A percentile compares a stretch with the other conserved stretches of the same genome.
These are phyloP conservation scores for Muschampia plurimacula DNA, from an alignment of 2,888 invertebrate species.

Conservation along the genomic window DNA sequence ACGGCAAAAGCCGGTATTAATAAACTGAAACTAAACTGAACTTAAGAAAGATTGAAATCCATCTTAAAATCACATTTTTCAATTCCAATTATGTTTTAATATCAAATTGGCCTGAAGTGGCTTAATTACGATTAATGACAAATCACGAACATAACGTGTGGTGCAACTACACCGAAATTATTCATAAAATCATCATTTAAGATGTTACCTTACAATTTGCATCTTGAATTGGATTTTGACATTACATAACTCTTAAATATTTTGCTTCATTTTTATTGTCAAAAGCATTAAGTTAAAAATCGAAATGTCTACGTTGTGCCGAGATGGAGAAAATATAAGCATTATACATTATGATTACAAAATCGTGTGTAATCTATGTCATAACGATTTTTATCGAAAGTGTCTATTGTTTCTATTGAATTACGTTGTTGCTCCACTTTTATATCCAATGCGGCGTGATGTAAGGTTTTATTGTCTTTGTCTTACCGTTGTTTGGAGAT, in stretches of 20 bases:
- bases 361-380: slow-evolving; percentile 47
- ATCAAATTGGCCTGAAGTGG: too few species aligned
- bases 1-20: too few species aligned
- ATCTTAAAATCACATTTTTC: too few species aligned
- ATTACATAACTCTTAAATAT: not conserved
- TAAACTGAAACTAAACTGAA: too few species aligned
- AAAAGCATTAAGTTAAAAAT: not conserved
- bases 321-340: slow-evolving; percentile 15
- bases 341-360: slow-evolving; percentile 52
- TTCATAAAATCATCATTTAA: too few species aligned
- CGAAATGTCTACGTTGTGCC: not conserved
- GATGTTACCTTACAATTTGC: too few species aligned
- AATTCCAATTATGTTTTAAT: too few species aligned
- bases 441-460: slow-evolving; percentile 41
- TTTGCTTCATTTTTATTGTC: slow-evolving; percentile 39
- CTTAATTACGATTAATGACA: too few species aligned
- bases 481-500: slow-evolving; percentile 8
- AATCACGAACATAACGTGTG: too few species aligned
- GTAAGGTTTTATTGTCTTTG: slow-evolving; percentile 29
- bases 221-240: too few species aligned
- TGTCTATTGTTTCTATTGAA: slow-evolving; percentile 63
- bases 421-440: slow-evolving; percentile 55
- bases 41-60: too few species aligned
- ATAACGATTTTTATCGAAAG: slow-evolving; percentile 49
- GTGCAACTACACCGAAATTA: too few species aligned